Evolutionary conservation across 30 jellyfish, hydroid and myxozoan genomes (phyloP).

Genomic region (Chrysaora quinquecirrha): DNA sequence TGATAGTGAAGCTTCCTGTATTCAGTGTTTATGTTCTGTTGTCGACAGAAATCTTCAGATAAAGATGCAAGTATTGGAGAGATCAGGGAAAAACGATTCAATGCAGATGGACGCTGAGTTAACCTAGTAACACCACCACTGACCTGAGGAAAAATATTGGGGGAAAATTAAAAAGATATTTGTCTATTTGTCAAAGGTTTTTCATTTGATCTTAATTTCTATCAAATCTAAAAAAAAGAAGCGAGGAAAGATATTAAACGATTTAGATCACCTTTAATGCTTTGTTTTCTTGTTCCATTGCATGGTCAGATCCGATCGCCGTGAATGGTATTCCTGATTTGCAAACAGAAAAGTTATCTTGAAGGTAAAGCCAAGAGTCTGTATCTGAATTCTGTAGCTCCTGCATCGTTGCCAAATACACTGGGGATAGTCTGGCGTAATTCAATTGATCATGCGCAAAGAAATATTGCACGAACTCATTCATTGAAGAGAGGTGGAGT

Average conservation of each 20-base stretch:
- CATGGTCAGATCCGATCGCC: constrained; percentile 29
- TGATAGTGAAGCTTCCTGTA: constrained; percentile 9
- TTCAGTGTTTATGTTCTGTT: background rate
- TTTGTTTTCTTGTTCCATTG: constrained; percentile 45
- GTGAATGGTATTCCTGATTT: constrained; percentile 34
- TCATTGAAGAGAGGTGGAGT: constrained; percentile 35
- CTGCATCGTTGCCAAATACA: constrained; percentile 26
- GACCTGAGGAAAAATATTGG: background rate
- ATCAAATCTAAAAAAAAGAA: background rate
- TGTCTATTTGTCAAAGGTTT: background rate
- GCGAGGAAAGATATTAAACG: background rate
- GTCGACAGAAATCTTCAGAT: constrained; percentile 25
- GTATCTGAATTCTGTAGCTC: constrained; percentile 26
- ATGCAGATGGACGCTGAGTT: constrained; percentile 42
- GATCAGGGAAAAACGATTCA: constrained; percentile 52
- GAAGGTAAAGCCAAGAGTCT: constrained; percentile 24
- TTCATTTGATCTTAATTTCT: background rate
- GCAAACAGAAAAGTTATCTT: constrained; percentile 17
- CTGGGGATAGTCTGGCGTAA: background rate
- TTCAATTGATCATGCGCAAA: background rate
- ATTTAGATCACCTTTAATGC: constrained; percentile 2
- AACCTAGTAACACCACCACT: constrained; percentile 1
- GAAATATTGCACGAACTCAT: background rate
- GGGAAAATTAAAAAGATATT: too few relatives aligned
- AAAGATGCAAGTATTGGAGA: constrained; percentile 33